Conservation (phyloP, 2,888 invertebrate genomes). For the Sarcophaga variegata region DNA sequence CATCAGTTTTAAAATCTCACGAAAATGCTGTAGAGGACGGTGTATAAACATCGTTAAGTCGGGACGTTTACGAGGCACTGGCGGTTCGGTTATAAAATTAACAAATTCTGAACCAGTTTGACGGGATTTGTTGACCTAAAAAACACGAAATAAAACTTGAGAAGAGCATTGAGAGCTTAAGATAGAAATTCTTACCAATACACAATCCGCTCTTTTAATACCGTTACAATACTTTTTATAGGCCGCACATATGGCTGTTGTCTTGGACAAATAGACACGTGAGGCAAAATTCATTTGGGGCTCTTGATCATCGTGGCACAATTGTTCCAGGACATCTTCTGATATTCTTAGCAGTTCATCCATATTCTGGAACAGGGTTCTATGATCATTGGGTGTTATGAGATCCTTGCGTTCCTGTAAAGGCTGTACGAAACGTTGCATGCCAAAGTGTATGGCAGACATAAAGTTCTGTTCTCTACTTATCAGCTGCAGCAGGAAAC, state of each 20-base stretch:
- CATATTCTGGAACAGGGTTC: slow-evolving; percentile 91
- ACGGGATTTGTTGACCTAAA: slow-evolving; percentile 86
- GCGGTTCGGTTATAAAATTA: slow-evolving; percentile 90
- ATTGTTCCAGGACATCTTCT: slow-evolving; percentile 90
- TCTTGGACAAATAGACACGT: slow-evolving; percentile 88
- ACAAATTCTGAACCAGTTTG: slow-evolving; percentile 90
- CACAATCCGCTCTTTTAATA: slow-evolving; percentile 92
- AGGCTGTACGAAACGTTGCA: slow-evolving; percentile 89
- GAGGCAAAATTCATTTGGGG: slow-evolving; percentile 86
- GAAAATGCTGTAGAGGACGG: slow-evolving; percentile 91
- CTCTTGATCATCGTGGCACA: slow-evolving; percentile 89
- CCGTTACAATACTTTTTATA: slow-evolving; percentile 93
- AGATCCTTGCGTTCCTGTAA: slow-evolving; percentile 89
- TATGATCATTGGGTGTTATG: slow-evolving; percentile 89
- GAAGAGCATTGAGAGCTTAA: neutral
- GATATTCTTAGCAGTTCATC: slow-evolving; percentile 90
- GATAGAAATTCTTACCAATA: slow-evolving; percentile 84
- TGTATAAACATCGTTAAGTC: slow-evolving; percentile 93
- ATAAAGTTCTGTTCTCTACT: slow-evolving; percentile 91
- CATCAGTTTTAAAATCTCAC: slow-evolving; percentile 85
- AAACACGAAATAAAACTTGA: slow-evolving; percentile 14
- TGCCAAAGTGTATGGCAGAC: slow-evolving; percentile 89
- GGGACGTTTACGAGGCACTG: slow-evolving; percentile 90
- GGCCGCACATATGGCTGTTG: slow-evolving; percentile 88
- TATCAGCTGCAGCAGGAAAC: slow-evolving; percentile 89